A percentile compares a stretch with the other conserved stretches of the same genome.
phyloP scores from a whole-genome alignment of 2,797 vertebrate species.

The Mormyrops boulengeri region DNA sequence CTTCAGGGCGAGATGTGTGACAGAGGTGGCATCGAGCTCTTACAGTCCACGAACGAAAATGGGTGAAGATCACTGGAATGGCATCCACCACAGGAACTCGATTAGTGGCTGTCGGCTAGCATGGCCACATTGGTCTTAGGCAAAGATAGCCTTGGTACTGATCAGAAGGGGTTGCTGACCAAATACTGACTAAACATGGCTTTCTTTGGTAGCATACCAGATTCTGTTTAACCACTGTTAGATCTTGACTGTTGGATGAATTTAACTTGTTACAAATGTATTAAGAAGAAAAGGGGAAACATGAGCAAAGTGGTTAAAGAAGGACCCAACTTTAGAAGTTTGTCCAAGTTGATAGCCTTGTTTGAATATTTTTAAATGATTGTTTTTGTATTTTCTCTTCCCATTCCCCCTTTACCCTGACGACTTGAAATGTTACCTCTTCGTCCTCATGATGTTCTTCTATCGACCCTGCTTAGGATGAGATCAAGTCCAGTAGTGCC shows the following conservation, averaged over 20 bases:
- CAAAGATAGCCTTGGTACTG: slow-evolving; percentile 81
- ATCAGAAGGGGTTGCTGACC: slow-evolving; percentile 65
- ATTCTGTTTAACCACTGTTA: slow-evolving; percentile 35
- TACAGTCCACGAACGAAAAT: slow-evolving; percentile 83
- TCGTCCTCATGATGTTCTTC: slow-evolving; percentile 96
- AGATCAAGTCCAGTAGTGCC: slow-evolving; percentile 84
- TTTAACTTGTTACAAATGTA: slow-evolving; percentile 40
- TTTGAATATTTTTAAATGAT: slow-evolving; percentile 72
- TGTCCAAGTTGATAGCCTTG: slow-evolving; percentile 38
- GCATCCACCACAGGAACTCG: slow-evolving; percentile 84
- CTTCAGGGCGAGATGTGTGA: slow-evolving; percentile 97
- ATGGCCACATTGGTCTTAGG: slow-evolving; percentile 80
- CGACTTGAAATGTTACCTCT: slow-evolving; percentile 88
- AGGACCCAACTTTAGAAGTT: slow-evolving; percentile 60
- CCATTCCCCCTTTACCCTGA: slow-evolving; percentile 74
- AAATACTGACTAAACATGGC: slow-evolving; percentile 47
- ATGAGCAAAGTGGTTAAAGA: slow-evolving; percentile 71
- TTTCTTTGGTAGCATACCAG: slow-evolving; percentile 25
- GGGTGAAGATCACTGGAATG: slow-evolving; percentile 89
- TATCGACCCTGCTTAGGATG: slow-evolving; percentile 96
- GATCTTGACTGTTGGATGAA: slow-evolving; percentile 34
- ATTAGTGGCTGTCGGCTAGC: slow-evolving; percentile 81
- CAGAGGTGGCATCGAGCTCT: slow-evolving; percentile 92
- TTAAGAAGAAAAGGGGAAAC: slow-evolving; percentile 51
- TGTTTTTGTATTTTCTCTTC: slow-evolving; percentile 83